Base-by-base conservation (phyloP, 2,888 invertebrate genomes). In the Frankliniella fusca region DNA sequence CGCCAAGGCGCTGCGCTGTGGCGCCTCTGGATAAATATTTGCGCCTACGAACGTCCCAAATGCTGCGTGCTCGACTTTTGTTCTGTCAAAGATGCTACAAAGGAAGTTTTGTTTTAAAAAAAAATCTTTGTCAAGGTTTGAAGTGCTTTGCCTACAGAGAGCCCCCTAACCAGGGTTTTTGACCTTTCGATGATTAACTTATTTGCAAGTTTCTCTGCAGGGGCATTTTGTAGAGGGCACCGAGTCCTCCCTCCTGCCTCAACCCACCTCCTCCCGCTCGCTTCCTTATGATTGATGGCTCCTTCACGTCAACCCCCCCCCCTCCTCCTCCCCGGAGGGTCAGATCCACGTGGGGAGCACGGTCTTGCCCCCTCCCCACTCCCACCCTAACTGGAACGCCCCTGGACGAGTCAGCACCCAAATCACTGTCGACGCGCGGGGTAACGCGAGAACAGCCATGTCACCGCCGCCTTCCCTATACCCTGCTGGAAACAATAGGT, bases 391-490 rank as follows among this genome's bases (percentile, higher is more conserved):
- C 20, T 7, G 15, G 61, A 18, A 61, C 61, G 61, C 20, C 15
- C 7, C 61, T 18, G 61, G 70, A 27, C 70, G 70, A 76, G 70
- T 76, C 70, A 76, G 70, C 70, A 76, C 70, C 70, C 70, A 76
- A 76, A 76, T 76, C 70, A 76, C 70, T 76, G 70, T 76, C 70
- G 70, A 23, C 70, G 70, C 20, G 54, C 18, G 1, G n/a, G 70
- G 70, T 54, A 54, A 54, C 54, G 54, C 54, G 54, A 54, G 15
- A 15, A 18, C 3, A 20, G 54, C 54, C 15, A 15, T 54, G 54
- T 54, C 54, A 12, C 54, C 54, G 54, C 54, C 54, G 38, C 38
- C 38, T 38, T 38, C 38, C 38, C 38, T 38, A 38, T 38, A 38
- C 38, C 38, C 38, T 38, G 38, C 38, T 38, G 38, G 38, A 38